Evolutionary conservation across 37 sponge, comb jelly and placozoan species (phyloP), one percentile per base, ranked within the genome.

Genomic region (Lycopodina hypogea): DNA sequence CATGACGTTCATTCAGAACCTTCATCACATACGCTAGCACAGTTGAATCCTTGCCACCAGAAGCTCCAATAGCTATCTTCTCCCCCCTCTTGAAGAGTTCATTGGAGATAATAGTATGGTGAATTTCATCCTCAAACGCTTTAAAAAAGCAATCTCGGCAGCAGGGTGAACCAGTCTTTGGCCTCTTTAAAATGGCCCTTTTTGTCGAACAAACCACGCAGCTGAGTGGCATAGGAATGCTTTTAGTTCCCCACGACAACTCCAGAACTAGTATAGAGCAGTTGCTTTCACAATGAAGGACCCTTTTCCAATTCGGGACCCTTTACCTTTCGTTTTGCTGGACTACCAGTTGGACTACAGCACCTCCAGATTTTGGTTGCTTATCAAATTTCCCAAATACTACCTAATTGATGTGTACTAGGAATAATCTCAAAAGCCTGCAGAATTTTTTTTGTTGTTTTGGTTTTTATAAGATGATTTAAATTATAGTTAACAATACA

Each of bases 21-120:
- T 98, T 95, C 92, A 98, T 72, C 0, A 95, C 58, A 50, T 95
- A 83, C 1, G 99, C 99, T 76, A 98, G 69, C 66, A 98, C 99
- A 0, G 99, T 98, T 12, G 99, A 98, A 73, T 98, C 99, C 75
- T 97, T 98, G 4, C 99, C 99, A 14, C 99, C 99, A 3, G 89
- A 87, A 7, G 96, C 99, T 38, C 83, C 99, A 1, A 98, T 80
- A 0, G 97, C 99, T 18, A 98, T 87, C 34, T 61, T 74, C 18
- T 98, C 99, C 52, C 99, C 99, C 59, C 75, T 52, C 42, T 57
- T 55, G 74, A 98, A 98, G 24, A 95, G 75, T 2, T 19, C 40
- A 81, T 95, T 81, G 42, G 86, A 51, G 12, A 37, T 39, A 28
- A 98, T 95, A 23, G 94, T 93, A 28, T 84, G 82, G 68, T 98